A percentile compares a stretch with the other conserved stretches of the same genome.
These are phyloP conservation scores for Lucinisca nassula DNA, from an alignment of 2,888 invertebrate species.

Conservation along the genomic window DNA sequence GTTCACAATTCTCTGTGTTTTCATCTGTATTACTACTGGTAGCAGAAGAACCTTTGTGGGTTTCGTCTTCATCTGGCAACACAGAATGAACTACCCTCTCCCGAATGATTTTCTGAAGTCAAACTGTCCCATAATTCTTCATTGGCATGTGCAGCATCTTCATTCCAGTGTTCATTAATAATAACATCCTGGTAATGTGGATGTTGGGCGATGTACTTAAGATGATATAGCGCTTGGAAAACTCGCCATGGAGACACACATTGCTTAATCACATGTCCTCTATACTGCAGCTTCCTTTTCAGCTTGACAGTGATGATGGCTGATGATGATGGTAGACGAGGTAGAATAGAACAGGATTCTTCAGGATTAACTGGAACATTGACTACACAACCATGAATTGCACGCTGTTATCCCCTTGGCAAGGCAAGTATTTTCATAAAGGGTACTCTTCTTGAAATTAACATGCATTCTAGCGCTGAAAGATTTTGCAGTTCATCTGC, in stretches of 20 bases:
- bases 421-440: conserved; percentile 53
- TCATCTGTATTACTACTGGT: neutral
- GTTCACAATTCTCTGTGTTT: neutral
- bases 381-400: conserved; percentile 46
- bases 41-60: neutral
- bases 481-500: conserved; percentile 28
- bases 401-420: conserved; percentile 46
- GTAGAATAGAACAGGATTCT: conserved; percentile 24
- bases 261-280: conserved; percentile 39
- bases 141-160: neutral
- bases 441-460: conserved; percentile 47
- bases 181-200: conserved; percentile 22
- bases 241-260: conserved; percentile 29
- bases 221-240: conserved; percentile 7
- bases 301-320: conserved; percentile 26
- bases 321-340: conserved; percentile 30
- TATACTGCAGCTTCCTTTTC: conserved; percentile 43
- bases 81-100: neutral
- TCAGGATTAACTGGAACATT: conserved; percentile 48
- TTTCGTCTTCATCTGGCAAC: neutral
- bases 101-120: neutral
- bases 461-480: conserved; percentile 35
- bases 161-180: conserved; percentile 35
- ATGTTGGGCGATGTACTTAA: conserved; percentile 10
- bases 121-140: neutral